A percentile compares a stretch with the other conserved stretches of the same genome.
phyloP scores from a whole-genome alignment of 2,113 vertebrate genomes.

The Tichodroma muraria region DNA sequence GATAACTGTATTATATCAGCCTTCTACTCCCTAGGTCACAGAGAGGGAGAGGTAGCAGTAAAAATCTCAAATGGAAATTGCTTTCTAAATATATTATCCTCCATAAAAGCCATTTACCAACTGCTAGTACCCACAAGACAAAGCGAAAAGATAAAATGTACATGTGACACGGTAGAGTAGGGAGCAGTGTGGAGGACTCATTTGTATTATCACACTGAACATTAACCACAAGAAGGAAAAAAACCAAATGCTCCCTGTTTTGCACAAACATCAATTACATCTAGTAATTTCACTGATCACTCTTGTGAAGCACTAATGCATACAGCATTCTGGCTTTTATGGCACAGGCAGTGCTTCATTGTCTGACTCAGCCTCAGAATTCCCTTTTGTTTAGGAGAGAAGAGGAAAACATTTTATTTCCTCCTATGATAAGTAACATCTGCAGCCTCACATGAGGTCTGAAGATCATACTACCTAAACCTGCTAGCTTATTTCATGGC shows the following conservation, averaged over 20 bases:
- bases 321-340: slow-evolving; percentile 24
- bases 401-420: neutral
- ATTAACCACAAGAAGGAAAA: slow-evolving; percentile 69
- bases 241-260: slow-evolving; percentile 65
- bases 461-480: neutral
- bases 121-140: slow-evolving; percentile 59
- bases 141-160: slow-evolving; percentile 46
- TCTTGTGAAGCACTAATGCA: slow-evolving; percentile 20
- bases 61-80: slow-evolving; percentile 65
- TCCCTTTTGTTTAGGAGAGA: neutral
- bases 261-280: slow-evolving; percentile 65
- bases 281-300: slow-evolving; percentile 66
- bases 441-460: neutral
- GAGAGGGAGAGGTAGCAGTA: slow-evolving; percentile 45
- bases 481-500: neutral
- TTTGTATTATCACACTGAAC: slow-evolving; percentile 70
- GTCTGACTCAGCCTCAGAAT: neutral
- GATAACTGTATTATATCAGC: slow-evolving; percentile 61
- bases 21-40: slow-evolving; percentile 47
- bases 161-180: neutral
- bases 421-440: neutral
- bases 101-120: slow-evolving; percentile 67
- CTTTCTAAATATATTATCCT: slow-evolving; percentile 67
- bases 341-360: neutral
- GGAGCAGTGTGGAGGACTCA: neutral